Evolutionary conservation across 2,888 invertebrate genomes (phyloP), one percentile per base, ranked within the genome.

Genomic region (Diogma glabrata): DNA sequence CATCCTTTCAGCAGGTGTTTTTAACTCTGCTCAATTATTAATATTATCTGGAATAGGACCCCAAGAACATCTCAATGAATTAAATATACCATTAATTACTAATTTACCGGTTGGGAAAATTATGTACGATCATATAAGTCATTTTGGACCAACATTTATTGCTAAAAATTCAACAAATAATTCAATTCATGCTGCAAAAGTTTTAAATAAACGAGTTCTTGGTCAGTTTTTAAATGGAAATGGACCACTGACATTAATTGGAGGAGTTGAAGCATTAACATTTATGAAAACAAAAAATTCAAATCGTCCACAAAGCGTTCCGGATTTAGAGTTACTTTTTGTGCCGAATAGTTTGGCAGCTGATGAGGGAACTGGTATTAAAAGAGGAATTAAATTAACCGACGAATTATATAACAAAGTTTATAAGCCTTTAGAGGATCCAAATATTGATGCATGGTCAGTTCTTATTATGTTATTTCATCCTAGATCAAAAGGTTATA

Each of bases 1-100:
- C 0, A 81, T 90, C 51, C 55, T 88, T 3, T 79, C 83, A 10
- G 86, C 82, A 2, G 89, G 89, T 1, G 78, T 87, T 1, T 81
- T 90, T 52, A 87, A 85, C 58, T 79, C 83, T 1, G 88, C 91
- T 0, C 90, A 91, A 61, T 64, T 92, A 7, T 73, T 91, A 6
- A 84, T 90, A 87, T 64, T 87, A 16, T 85, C 84, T 1, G 87
- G 87, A 3, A 67, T 85, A 8, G 81, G 81, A 3, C 81, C 79
- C 0, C 69, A 68, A n/a, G 66, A 75, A 45, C 78, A 81, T 56
- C 69, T 81, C 3, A 62, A 65, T 22, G 67, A 71, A 51, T 61
- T 72, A 36, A 73, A 74, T n/a, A 77, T 79, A 33, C 69, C 73
- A 2, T 71, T 79, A 0, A 60, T 84, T 26, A 69, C 72, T 36